Evolutionary conservation across 2,113 vertebrate species (phyloP).

Genomic region (Oreotrochilus melanogaster): DNA sequence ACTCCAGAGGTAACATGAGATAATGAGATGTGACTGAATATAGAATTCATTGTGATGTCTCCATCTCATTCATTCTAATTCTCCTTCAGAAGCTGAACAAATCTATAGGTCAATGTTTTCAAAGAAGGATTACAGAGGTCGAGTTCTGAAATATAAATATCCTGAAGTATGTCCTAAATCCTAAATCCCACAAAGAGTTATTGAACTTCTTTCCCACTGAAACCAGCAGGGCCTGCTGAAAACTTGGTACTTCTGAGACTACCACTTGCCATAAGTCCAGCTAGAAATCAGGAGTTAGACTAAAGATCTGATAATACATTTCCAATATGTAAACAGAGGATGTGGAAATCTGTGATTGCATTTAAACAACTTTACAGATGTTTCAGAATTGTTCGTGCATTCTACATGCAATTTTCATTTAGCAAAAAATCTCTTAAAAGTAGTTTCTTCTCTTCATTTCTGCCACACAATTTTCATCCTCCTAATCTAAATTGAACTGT

Average conservation of each 20-base stretch:
- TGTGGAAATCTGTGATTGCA: neutral
- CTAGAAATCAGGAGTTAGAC: neutral
- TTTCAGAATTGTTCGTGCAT: neutral
- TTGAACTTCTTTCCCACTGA: neutral
- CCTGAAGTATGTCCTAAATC: neutral
- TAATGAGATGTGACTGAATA: neutral
- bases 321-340: neutral
- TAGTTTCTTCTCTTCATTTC: neutral
- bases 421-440: conserved; percentile 2
- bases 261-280: neutral
- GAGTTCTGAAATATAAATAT: neutral
- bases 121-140: neutral
- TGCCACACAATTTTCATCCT: neutral
- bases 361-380: neutral
- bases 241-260: neutral
- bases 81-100: neutral
- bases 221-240: neutral
- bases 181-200: neutral
- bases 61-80: neutral
- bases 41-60: neutral
- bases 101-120: neutral
- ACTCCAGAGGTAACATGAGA: neutral
- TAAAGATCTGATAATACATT: neutral
- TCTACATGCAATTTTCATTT: neutral
- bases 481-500: conserved; percentile 53